phyloP scores from a whole-genome alignment of 2,888 invertebrate species.

The Abrostola triplasia region DNA sequence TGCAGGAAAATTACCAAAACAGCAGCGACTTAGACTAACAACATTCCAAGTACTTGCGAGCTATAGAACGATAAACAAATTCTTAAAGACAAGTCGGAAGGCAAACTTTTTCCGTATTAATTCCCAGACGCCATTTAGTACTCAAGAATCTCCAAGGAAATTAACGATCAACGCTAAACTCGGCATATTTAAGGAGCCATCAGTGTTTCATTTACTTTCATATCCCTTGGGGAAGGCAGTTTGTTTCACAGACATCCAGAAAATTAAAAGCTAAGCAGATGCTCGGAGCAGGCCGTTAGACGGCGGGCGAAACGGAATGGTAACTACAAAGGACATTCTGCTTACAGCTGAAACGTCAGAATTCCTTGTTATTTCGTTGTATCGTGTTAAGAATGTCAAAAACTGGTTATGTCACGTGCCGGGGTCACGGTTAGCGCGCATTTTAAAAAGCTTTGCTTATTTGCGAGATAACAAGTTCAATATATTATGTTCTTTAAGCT shows the following conservation, averaged over 20 bases:
- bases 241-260: conserved; percentile 66
- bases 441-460: conserved; percentile 28
- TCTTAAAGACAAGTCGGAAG: conserved; percentile 29
- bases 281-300: conserved; percentile 50
- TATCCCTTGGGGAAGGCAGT: conserved; percentile 58
- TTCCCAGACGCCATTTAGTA: conserved; percentile 60
- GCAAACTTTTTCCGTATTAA: conserved; percentile 55
- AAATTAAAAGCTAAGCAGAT: conserved; percentile 68
- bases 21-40: conserved; percentile 20
- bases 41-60: conserved; percentile 15
- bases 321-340: conserved; percentile 58
- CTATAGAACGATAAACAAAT: conserved; percentile 41
- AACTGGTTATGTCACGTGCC: conserved; percentile 36
- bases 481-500: background rate
- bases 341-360: conserved; percentile 60
- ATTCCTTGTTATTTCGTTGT: conserved; percentile 62
- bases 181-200: conserved; percentile 69
- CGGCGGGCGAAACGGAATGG: conserved; percentile 51
- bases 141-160: conserved; percentile 71
- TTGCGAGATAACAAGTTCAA: conserved; percentile 9
- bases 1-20: conserved; percentile 16
- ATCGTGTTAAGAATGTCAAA: conserved; percentile 62
- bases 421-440: conserved; percentile 11
- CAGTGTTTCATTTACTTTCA: conserved; percentile 70
- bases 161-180: conserved; percentile 69